These are phyloP conservation scores for Patagioenas fasciata DNA, from an alignment of 2,113 vertebrate species.

Conservation along the genomic window DNA sequence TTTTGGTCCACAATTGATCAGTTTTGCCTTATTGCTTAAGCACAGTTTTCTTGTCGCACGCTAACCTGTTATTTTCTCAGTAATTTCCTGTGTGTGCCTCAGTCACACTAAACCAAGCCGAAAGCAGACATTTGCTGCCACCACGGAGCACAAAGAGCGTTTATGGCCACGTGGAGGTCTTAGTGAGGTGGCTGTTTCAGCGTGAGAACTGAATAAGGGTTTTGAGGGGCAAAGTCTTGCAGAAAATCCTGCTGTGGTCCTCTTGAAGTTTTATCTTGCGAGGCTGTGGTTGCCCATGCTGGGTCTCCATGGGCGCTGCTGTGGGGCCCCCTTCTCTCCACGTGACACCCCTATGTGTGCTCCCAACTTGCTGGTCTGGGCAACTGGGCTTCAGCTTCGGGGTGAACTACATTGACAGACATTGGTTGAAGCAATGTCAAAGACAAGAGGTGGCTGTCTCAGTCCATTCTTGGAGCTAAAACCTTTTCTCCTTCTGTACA, in stretches of 20 bases:
- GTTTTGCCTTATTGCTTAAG: slow-evolving; percentile 1
- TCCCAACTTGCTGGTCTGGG: neutral
- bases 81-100: neutral
- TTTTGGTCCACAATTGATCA: neutral
- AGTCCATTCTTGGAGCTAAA: neutral
- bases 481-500: neutral
- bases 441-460: neutral
- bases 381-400: neutral
- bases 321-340: neutral
- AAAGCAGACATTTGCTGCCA: neutral
- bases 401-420: neutral
- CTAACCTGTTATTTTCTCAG: neutral
- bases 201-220: neutral
- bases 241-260: neutral
- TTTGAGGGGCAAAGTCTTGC: neutral
- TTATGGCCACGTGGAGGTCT: neutral
- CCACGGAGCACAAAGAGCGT: neutral
- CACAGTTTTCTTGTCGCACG: neutral
- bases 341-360: fast-evolving
- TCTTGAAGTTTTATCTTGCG: neutral
- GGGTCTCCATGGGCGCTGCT: fast-evolving
- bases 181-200: neutral
- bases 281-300: neutral
- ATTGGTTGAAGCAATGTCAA: neutral
- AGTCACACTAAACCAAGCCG: neutral